Conservation (phyloP, 2,888 invertebrate genomes). For the Ptychoptera contaminata region DNA sequence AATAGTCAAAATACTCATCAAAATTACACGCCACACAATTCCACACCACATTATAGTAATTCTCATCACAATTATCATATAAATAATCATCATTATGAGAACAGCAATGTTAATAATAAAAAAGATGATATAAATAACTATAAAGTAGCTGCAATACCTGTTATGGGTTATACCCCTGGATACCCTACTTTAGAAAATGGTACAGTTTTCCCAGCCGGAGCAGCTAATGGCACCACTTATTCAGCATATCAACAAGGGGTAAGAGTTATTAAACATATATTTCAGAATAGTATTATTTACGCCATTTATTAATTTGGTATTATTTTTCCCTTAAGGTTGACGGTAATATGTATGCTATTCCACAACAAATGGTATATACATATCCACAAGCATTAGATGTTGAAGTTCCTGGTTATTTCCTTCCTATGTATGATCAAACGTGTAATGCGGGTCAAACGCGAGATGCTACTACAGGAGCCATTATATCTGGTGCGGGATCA, state of each 20-base stretch:
- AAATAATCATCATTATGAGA: no score
- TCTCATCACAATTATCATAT: no score
- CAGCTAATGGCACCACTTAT: conserved; percentile 20
- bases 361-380: conserved; percentile 30
- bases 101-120: conserved; percentile 15
- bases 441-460: conserved; percentile 18
- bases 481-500: conserved; percentile 19
- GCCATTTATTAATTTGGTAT: conserved; percentile 4
- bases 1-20: no score
- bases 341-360: conserved; percentile 31
- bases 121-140: conserved; percentile 18
- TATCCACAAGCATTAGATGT: conserved; percentile 27
- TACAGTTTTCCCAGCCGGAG: conserved; percentile 24
- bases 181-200: conserved; percentile 27
- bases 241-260: conserved; percentile 32
- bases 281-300: no score
- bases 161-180: conserved; percentile 20
- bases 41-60: no score
- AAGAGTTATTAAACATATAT: conserved; percentile 9
- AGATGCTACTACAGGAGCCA: conserved; percentile 14
- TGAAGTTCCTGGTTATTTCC: conserved; percentile 28
- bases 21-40: no score
- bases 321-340: conserved; percentile 20
- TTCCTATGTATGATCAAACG: conserved; percentile 29
- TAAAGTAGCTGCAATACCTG: conserved; percentile 10